These are phyloP conservation scores for Megamerina dolium DNA, from an alignment of 2,888 invertebrate genomes.

Conservation along the genomic window DNA sequence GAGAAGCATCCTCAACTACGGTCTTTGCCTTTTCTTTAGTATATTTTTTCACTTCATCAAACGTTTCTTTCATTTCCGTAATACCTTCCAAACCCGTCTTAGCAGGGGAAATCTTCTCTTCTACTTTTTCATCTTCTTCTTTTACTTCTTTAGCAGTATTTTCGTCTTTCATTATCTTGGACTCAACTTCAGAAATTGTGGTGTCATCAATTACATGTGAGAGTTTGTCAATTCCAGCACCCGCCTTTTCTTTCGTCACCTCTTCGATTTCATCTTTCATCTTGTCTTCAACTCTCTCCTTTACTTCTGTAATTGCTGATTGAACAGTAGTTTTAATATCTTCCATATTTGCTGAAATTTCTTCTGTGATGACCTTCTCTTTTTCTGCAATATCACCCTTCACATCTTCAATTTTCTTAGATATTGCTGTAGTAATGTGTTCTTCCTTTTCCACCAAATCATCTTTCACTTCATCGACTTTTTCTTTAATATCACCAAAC, in stretches of 20 bases:
- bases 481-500: neutral
- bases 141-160: too few relatives aligned
- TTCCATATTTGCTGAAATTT: too few relatives aligned
- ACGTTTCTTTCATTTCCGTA: neutral
- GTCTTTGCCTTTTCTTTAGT: neutral
- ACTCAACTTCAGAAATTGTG: too few relatives aligned
- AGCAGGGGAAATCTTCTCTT: too few relatives aligned
- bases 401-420: slow-evolving; percentile 19
- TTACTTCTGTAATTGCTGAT: slow-evolving; percentile 9
- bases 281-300: slow-evolving; percentile 16
- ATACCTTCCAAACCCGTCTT: too few relatives aligned
- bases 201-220: too few relatives aligned
- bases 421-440: neutral
- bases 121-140: too few relatives aligned
- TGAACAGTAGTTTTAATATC: slow-evolving; percentile 11
- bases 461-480: neutral
- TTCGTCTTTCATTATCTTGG: too few relatives aligned
- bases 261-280: slow-evolving; percentile 1
- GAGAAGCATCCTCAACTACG: slow-evolving; percentile 4
- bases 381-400: slow-evolving; percentile 19
- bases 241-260: slow-evolving; percentile 13
- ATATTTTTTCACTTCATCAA: slow-evolving; percentile 1
- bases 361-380: slow-evolving; percentile 3
- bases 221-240: too few relatives aligned
- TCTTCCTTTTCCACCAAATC: neutral